Percentiles rank a stretch among this genome's conserved stretches.
phyloP scores from a whole-genome alignment of 2,888 invertebrate species.

The Ophion costatus region DNA sequence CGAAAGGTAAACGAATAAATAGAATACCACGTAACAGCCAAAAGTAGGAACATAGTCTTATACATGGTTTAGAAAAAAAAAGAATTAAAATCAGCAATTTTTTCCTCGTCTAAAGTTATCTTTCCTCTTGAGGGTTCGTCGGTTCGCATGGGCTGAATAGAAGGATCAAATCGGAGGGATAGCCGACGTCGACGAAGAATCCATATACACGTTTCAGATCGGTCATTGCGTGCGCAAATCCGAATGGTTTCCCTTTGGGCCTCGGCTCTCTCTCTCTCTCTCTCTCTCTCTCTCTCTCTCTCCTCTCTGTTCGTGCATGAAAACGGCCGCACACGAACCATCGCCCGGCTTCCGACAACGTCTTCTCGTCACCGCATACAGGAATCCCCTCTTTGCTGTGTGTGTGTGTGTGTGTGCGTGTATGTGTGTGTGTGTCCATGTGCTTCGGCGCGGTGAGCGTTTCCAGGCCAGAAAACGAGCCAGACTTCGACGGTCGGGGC shows the following conservation, averaged over 20 bases:
- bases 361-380: neutral
- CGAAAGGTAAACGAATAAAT: too few species aligned
- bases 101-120: too few species aligned
- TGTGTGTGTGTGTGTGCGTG: neutral
- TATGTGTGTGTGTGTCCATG: too few species aligned
- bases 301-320: neutral
- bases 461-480: conserved; percentile 46
- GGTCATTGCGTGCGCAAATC: conserved; percentile 1
- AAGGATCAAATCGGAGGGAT: neutral
- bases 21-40: too few species aligned
- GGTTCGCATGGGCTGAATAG: neutral
- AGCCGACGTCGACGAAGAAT: neutral
- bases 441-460: conserved; percentile 51
- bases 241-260: conserved; percentile 26
- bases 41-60: too few species aligned
- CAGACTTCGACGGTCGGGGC: conserved; percentile 32
- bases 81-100: too few species aligned
- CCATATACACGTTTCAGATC: neutral
- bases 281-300: neutral
- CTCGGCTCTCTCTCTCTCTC: neutral
- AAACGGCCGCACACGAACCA: neutral
- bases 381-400: conserved; percentile 18
- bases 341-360: too few species aligned
- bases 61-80: too few species aligned
- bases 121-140: too few species aligned